Percentiles rank a stretch among this genome's conserved stretches.
These are phyloP conservation scores for Onychomys arenicola DNA, from an alignment of 2,797 vertebrate genomes.

Conservation along the genomic window DNA sequence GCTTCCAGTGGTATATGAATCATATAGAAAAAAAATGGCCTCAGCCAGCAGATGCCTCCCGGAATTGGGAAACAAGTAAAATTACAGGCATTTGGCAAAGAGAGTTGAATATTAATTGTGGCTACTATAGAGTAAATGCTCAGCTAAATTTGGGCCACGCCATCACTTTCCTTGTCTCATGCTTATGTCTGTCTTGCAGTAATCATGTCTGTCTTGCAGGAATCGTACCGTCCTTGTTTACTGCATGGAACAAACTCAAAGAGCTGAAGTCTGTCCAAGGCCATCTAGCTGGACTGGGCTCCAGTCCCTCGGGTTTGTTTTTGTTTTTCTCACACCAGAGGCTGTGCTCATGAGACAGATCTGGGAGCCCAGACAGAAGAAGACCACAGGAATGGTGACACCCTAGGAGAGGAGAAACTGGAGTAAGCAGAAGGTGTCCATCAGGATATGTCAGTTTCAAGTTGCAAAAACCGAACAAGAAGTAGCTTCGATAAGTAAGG, in stretches of 20 bases:
- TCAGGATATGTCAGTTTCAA: not conserved
- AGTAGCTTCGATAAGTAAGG: not conserved
- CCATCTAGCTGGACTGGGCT: not conserved
- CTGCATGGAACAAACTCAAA: not conserved
- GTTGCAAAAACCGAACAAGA: constrained; percentile 15
- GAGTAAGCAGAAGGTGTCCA: not conserved
- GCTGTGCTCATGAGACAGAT: not conserved
- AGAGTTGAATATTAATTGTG: constrained; percentile 36
- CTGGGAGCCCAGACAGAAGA: not conserved
- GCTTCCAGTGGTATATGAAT: not conserved
- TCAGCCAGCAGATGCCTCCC: constrained; percentile 26
- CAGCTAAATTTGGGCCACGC: not conserved
- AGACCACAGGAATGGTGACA: not conserved
- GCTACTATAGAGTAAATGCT: not conserved
- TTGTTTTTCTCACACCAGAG: not conserved
- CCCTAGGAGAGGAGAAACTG: not conserved
- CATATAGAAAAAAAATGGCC: not conserved
- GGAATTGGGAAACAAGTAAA: constrained; percentile 41
- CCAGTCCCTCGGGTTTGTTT: not conserved
- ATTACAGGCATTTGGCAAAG: not conserved
- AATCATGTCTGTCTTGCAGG: not conserved
- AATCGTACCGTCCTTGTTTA: not conserved
- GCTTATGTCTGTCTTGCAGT: not conserved
- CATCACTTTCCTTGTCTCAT: not conserved
- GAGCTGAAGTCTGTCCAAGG: not conserved